A percentile compares a stretch with the other conserved stretches of the same genome.
Conservation (phyloP, 2,797 vertebrate genomes). For the Dermochelys coriacea region DNA sequence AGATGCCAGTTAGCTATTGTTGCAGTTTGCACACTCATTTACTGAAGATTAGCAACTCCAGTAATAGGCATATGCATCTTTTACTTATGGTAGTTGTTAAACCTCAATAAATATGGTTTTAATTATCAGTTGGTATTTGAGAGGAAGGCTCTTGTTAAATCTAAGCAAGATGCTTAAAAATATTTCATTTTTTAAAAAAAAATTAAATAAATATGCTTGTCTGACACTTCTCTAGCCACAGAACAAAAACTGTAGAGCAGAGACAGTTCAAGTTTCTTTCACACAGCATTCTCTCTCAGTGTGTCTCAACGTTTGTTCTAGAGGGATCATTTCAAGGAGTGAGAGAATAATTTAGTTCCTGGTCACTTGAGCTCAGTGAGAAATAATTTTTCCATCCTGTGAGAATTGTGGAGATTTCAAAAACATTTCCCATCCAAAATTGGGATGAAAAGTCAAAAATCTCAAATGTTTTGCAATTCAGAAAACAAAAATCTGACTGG, state of each 20-base stretch:
- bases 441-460: background rate
- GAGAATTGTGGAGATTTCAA: background rate
- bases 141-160: background rate
- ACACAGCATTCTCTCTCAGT: background rate
- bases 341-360: background rate
- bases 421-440: background rate
- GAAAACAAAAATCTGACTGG: background rate
- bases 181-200: background rate
- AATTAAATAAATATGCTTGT: background rate
- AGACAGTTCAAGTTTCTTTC: rapidly evolving
- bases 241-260: background rate
- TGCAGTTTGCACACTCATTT: conserved; percentile 1
- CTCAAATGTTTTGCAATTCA: background rate
- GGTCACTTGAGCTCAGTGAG: background rate
- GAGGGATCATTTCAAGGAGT: background rate
- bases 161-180: conserved; percentile 11
- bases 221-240: background rate
- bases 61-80: background rate
- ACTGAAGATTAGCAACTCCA: background rate
- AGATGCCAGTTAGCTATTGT: background rate
- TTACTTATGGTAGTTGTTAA: background rate
- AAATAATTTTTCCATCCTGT: background rate
- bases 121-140: conserved; percentile 22
- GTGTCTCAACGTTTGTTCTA: background rate
- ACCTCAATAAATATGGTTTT: conserved; percentile 18